Conservation (phyloP, 2,888 invertebrate genomes). For the Tetropium fuscum region DNA sequence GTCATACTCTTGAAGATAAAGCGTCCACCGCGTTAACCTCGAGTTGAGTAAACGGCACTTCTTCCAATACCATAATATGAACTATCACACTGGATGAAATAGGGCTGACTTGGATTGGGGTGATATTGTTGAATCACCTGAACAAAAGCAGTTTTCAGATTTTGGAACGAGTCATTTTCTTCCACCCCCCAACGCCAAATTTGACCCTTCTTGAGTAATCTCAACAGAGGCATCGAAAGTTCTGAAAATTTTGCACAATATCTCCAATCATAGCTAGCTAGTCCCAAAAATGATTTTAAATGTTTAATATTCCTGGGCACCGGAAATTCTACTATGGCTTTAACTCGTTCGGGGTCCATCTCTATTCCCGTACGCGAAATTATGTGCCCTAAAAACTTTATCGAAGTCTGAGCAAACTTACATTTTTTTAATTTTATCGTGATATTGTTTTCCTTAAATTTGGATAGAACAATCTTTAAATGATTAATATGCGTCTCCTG, state of each 20-base stretch:
- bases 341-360: slow-evolving; percentile 16
- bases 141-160: not conserved
- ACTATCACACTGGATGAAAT: too few species aligned
- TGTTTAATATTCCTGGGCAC: slow-evolving; percentile 23
- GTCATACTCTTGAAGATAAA: too few species aligned
- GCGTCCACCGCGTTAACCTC: too few species aligned
- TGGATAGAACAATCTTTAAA: slow-evolving; percentile 21
- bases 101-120: not conserved
- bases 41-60: too few species aligned
- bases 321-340: slow-evolving; percentile 26
- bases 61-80: too few species aligned
- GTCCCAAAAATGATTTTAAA: slow-evolving; percentile 23
- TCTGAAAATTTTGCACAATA: slow-evolving; percentile 25
- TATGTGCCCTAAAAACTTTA: slow-evolving; percentile 19
- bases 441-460: slow-evolving; percentile 7
- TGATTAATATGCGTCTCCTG: slow-evolving; percentile 24
- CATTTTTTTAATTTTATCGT: slow-evolving; percentile 22
- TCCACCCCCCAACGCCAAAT: not conserved
- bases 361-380: slow-evolving; percentile 5
- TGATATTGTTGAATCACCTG: not conserved
- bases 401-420: slow-evolving; percentile 5
- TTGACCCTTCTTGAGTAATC: not conserved
- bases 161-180: not conserved
- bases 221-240: not conserved
- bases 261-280: slow-evolving; percentile 18